These are phyloP conservation scores for Myiagra hebetior DNA, from an alignment of 2,113 vertebrate genomes.

Conservation along the genomic window DNA sequence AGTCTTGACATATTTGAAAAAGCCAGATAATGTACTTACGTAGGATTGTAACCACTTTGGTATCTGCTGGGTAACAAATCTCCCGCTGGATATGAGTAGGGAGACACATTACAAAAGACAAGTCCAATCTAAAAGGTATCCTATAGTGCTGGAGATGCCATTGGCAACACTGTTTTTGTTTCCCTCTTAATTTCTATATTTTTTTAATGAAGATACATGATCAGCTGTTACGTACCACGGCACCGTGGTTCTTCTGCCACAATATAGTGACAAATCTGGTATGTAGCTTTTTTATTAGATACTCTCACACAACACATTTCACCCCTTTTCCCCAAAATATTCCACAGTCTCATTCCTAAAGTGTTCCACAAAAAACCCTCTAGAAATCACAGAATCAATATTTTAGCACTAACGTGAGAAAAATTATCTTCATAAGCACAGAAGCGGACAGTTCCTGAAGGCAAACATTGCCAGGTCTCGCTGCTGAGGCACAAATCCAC, in stretches of 20 bases:
- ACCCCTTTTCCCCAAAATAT: not conserved
- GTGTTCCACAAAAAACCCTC: not conserved
- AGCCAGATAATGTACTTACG: not conserved
- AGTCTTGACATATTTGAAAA: not conserved
- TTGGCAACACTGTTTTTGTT: not conserved
- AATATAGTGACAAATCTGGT: not conserved
- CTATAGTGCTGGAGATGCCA: not conserved
- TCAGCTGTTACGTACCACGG: not conserved
- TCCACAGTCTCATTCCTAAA: not conserved
- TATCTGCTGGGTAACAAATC: not conserved
- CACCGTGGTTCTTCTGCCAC: not conserved
- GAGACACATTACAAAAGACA: not conserved
- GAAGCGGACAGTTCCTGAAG: not conserved
- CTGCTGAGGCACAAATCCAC: not conserved
- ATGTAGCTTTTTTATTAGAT: not conserved
- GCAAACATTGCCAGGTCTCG: not conserved
- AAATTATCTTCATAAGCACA: not conserved
- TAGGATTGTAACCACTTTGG: not conserved
- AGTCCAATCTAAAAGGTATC: not conserved
- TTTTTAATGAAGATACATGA: not conserved
- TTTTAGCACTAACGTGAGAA: not conserved
- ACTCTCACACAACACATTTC: not conserved
- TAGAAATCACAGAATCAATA: not conserved
- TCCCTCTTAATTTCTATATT: not conserved
- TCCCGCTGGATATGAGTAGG: not conserved